A percentile compares a stretch with the other conserved stretches of the same genome.
phyloP scores from a whole-genome alignment of 2,888 invertebrate genomes.

The Caenorhabditis sp. region DNA sequence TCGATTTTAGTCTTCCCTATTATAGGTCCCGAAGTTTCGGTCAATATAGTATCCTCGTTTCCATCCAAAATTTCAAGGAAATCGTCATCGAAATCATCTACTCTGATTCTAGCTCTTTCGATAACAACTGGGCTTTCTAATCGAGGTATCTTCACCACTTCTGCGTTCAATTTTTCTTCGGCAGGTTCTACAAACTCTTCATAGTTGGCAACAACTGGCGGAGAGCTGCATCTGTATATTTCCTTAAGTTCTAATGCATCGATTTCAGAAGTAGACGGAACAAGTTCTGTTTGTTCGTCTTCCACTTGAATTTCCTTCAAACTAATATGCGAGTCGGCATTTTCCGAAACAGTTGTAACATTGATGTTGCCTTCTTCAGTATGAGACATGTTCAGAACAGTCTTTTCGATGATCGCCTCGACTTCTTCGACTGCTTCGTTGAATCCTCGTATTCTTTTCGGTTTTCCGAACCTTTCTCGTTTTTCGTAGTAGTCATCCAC shows the following conservation, averaged over 20 bases:
- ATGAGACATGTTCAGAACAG: constrained; percentile 10
- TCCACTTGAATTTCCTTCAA: not conserved
- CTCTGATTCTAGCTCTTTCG: constrained; percentile 16
- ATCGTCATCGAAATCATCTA: constrained; percentile 12
- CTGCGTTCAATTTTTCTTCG: not conserved
- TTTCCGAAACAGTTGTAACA: no score
- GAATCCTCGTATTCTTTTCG: constrained; percentile 46
- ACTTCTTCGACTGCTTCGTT: constrained; percentile 47
- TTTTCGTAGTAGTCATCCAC: constrained; percentile 53
- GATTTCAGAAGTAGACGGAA: no score
- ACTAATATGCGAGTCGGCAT: no score
- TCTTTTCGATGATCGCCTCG: constrained; percentile 13
- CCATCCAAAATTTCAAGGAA: constrained; percentile 17
- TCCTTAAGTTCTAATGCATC: no score
- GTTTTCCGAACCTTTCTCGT: constrained; percentile 27
- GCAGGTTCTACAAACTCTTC: no score
- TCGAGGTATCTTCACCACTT: constrained; percentile 3
- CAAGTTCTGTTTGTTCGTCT: not conserved
- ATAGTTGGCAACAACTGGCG: no score
- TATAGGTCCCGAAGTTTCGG: not conserved
- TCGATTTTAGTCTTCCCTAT: not conserved
- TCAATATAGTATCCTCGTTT: constrained; percentile 11
- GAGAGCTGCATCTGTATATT: no score
- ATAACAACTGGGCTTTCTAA: constrained; percentile 3
- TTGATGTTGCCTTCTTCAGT: not conserved